Evolutionary conservation across 1,140 invertebrate genomes (phyloP).

Genomic region (Galleria mellonella): DNA sequence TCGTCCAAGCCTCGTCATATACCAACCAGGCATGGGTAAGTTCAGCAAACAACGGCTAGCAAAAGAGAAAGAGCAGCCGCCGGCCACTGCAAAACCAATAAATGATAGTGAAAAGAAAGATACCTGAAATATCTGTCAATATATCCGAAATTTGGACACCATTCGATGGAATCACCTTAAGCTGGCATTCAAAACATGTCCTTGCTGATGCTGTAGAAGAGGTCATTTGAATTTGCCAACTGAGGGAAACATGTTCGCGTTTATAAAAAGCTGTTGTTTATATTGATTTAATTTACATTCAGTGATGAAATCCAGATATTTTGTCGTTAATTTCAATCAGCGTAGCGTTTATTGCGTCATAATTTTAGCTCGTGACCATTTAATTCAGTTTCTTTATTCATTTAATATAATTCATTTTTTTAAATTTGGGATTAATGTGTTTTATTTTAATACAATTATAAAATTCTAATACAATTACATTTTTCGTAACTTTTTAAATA

Average conservation of each 20-base stretch:
- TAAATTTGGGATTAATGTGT: too few species aligned
- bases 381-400: conserved; percentile 63
- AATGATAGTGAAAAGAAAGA: conserved; percentile 65
- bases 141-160: conserved; percentile 55
- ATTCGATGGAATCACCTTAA: conserved; percentile 59
- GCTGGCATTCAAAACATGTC: conserved; percentile 54
- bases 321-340: conserved; percentile 38
- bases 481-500: too few species aligned
- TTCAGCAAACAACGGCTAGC: conserved; percentile 80
- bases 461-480: too few species aligned
- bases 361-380: conserved; percentile 57
- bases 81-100: conserved; percentile 32
- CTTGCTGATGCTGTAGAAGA: conserved; percentile 40
- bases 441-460: background rate
- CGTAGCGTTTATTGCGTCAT: conserved; percentile 42
- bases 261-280: conserved; percentile 44
- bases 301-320: conserved; percentile 42
- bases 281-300: conserved; percentile 46
- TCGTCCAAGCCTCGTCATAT: conserved; percentile 82
- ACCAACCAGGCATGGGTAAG: conserved; percentile 83
- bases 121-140: conserved; percentile 45
- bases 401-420: conserved; percentile 63
- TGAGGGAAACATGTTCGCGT: conserved; percentile 44
- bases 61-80: conserved; percentile 71
- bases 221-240: conserved; percentile 52